Base-by-base conservation (phyloP, 2,888 invertebrate species). In the Yponomeuta malinellus region DNA sequence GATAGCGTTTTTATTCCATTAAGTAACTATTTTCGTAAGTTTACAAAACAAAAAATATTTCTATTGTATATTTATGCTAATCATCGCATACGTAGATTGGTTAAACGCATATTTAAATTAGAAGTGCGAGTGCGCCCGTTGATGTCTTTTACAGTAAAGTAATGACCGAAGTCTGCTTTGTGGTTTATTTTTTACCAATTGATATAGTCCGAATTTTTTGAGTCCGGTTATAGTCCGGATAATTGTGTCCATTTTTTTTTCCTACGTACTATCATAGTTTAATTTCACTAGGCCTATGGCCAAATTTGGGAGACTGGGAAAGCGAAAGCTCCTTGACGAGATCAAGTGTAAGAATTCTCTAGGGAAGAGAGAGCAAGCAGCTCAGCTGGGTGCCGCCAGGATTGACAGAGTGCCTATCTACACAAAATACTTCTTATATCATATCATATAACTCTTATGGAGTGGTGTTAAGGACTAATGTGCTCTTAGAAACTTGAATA, bases 301-400 rank as follows among this genome's bases (percentile, higher is more conserved):
- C 9, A 1, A 43, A 8, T 43, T 43, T 43, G 43, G 52, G 8
- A 4, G 15, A 15, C 52, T 59, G 15, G 12, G 52, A 59, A 59
- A 59, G 15, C 52, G 52, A 59, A 59, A 59, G 52, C 15, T 59
- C 15, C 52, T 15, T 59, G 52, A 31, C 52, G 68, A 23, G 48
- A 52, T n/a, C 12, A 29, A 52, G 68, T 68, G 52, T 29, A 43
- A 31, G 68, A 68, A 31, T 8, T n/a, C 23, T 68, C 23, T 15
- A 23, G 48, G 23, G 29, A 68, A 68, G 68, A 68, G 68, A 68
- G 68, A 68, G 68, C 68, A 68, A 68, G 68, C 68, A 68, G 23
- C 68, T 0, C 68, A 68, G 68, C 68, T 52, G 48, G 68, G 68
- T 52, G 68, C 68, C 52, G 31, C 52, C 68, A 52, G 52, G 31